These are phyloP conservation scores for Aptenodytes patagonicus DNA, from an alignment of 2,113 vertebrate species.

Conservation along the genomic window DNA sequence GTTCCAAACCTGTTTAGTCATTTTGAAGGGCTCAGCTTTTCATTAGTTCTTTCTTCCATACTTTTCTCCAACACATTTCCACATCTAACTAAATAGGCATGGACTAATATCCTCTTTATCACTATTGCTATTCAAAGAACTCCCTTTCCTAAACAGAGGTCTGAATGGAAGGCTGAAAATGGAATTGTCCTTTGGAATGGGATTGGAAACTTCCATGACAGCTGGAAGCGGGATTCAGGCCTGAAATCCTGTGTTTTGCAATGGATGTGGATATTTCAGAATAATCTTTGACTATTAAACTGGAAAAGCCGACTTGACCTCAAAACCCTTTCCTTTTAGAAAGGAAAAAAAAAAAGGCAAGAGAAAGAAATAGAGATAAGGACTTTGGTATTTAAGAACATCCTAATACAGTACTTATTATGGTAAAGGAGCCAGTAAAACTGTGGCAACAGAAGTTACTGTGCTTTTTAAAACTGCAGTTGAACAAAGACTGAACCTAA, in stretches of 20 bases:
- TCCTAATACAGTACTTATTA: neutral
- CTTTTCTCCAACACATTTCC: neutral
- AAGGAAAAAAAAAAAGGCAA: neutral
- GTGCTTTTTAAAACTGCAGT: neutral
- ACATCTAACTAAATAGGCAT: neutral
- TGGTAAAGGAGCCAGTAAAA: neutral
- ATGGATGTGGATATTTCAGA: neutral
- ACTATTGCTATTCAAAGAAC: neutral
- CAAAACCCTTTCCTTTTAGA: neutral
- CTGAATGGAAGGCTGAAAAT: conserved; percentile 2
- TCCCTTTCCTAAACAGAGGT: neutral
- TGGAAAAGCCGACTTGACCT: conserved; percentile 37
- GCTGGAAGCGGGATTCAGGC: conserved; percentile 12
- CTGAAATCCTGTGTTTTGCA: conserved; percentile 16
- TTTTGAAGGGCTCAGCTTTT: neutral
- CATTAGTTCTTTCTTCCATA: neutral
- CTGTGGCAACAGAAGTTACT: neutral
- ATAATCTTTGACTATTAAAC: conserved; percentile 20
- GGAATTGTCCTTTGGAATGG: conserved; percentile 32
- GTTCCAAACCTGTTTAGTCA: neutral
- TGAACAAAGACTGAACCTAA: neutral
- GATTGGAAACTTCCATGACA: conserved; percentile 45
- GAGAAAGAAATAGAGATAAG: neutral
- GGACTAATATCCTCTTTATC: neutral
- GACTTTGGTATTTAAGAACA: neutral